Conservation (phyloP, 2,797 vertebrate species). For the Catostomus latipinnis region DNA sequence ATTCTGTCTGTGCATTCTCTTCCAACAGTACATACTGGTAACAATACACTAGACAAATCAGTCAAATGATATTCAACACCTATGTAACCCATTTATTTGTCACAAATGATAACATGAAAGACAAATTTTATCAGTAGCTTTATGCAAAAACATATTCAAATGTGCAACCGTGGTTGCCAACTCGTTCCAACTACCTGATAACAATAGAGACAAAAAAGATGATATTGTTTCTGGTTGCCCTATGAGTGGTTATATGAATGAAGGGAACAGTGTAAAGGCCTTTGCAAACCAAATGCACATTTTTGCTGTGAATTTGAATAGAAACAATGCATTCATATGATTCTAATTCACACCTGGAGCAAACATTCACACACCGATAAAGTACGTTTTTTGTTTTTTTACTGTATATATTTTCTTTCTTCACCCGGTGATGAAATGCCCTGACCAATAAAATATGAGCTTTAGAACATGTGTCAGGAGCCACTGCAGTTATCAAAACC, state of each 20-base stretch:
- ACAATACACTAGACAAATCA: conserved; percentile 6
- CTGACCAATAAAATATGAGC: no score
- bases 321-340: no score
- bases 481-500: no score
- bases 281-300: no score
- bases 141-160: conserved; percentile 61
- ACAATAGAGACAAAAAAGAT: neutral
- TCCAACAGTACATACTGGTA: neutral
- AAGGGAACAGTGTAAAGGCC: no score
- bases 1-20: neutral
- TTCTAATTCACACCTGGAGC: no score
- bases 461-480: no score
- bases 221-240: neutral
- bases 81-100: neutral
- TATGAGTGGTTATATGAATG: neutral
- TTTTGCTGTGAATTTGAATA: no score
- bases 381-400: no score
- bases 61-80: neutral
- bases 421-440: no score
- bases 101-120: neutral
- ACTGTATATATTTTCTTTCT: no score
- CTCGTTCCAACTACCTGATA: neutral
- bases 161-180: conserved; percentile 20
- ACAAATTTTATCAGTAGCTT: conserved; percentile 26
- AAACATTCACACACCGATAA: no score